Evolutionary conservation across 2,888 invertebrate species (phyloP), one percentile per base, ranked within the genome.

Genomic region (Leptinotarsa juncta): DNA sequence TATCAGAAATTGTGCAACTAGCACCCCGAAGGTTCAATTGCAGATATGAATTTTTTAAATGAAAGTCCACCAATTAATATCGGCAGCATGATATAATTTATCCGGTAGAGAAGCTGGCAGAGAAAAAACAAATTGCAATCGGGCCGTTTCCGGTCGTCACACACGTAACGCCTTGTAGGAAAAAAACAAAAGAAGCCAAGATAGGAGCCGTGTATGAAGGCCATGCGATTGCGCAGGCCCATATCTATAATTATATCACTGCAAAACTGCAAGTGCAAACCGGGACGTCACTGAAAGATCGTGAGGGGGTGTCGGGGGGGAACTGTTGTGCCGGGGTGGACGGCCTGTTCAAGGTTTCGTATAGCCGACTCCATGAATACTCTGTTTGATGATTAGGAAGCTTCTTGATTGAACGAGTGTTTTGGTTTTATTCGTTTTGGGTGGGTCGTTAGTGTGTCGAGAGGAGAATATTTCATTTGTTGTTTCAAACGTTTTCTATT

Each of bases 241-340:
- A 78, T 74, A 78, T 82, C 82, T 85, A 84, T 86, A 86, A 86
- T 86, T 86, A 86, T 85, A 86, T 85, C 86, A 85, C 83, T 84
- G 83, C 78, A 78, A 81, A 81, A 85, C 83, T 84, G 83, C 77
- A 79, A 81, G 80, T 81, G 80, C 79, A 79, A 78, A 76, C 73
- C 74, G 75, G 77, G 70, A 77, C 74, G 73, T 70, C 73, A 74
- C 72, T 71, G 75, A 48, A 26, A 23, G 78, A n/a, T 20, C 65
- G 55, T 57, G 72, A 70, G 68, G 76, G 55, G 57, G 32, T 14
- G 70, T 23, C 23, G 62, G 65, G 75, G 77, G 71, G 48, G 48
- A 23, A 67, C 69, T 71, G 53, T 66, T 67, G 68, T 75, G 77
- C 72, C 75, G 79, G 78, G 79, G 79, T 79, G 77, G 79, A 79